Evolutionary conservation across 2,888 invertebrate genomes (phyloP), one percentile per base, ranked within the genome.

Genomic region (Eretmocerus hayati): DNA sequence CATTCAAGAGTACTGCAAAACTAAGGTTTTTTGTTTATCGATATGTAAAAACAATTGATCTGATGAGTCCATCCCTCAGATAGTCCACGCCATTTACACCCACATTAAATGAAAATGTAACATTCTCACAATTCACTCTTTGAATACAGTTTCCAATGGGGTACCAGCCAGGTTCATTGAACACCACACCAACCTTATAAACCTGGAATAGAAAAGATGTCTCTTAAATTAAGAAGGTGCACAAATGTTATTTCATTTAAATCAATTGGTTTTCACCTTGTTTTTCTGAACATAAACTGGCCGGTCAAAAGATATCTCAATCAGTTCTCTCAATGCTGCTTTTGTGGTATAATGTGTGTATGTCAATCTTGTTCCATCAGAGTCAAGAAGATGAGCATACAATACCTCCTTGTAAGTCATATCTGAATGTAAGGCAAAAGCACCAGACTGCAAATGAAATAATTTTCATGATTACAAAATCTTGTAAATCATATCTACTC

Each of bases 321-420:
- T 78, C 58, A 87, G 74, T 19, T 83, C 83, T n/a, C 82, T 77
- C 67, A 81, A 84, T 13, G 79, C 77, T 53, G 86, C 87, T 55
- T 85, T 78, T 55, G 82, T 84, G 39, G 87, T 85, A 66, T 84
- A 88, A 72, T 89, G 88, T 1, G 85, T 87, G 72, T 88, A 88
- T 0, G 88, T 87, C 59, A 89, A 78, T 8, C 88, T 75, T 39
- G 85, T 84, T 3, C 87, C 87, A 71, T 87, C 86, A 19, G 82
- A 82, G 72, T 89, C 88, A 60, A 87, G 76, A 50, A 90, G 75
- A 72, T 88, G 86, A 16, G 88, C 87, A 67, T 89, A 89, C 40
- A 89, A 74, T 54, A 88, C 79, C 75, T 89, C 89, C 9, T 82
- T 83, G 72, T 90, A 89, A 2, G 64, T 55, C 15, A 54, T 52